A percentile compares a stretch with the other conserved stretches of the same genome.
phyloP scores from a whole-genome alignment of 1,140 invertebrate genomes.

The Phocides pigmalion region DNA sequence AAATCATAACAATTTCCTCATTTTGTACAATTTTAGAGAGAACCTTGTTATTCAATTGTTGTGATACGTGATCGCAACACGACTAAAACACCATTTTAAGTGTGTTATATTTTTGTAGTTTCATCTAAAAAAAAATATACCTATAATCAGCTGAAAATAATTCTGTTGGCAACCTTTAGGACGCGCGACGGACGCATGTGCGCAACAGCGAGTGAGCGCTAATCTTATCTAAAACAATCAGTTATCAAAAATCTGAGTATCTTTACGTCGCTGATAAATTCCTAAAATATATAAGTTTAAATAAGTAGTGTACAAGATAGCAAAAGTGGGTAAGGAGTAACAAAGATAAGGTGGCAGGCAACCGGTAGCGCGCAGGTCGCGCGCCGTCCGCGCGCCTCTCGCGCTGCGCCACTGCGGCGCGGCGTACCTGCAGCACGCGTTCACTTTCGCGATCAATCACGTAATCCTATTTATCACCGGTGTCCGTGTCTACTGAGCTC shows the following conservation, averaged over 20 bases:
- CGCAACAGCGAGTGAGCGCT: constrained; percentile 13
- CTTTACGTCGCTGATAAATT: constrained; percentile 7
- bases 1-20: too few relatives aligned
- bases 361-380: neutral
- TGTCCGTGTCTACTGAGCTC: neutral
- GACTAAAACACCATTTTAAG: too few relatives aligned
- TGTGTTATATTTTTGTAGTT: too few relatives aligned
- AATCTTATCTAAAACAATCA: constrained; percentile 44
- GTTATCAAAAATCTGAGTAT: constrained; percentile 44
- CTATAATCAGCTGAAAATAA: too few relatives aligned
- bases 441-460: neutral
- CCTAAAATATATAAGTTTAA: neutral
- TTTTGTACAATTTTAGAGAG: too few relatives aligned
- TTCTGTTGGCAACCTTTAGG: too few relatives aligned
- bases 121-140: too few relatives aligned
- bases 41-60: too few relatives aligned
- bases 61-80: too few relatives aligned
- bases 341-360: neutral
- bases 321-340: constrained; percentile 1
- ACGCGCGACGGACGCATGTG: neutral
- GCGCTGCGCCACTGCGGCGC: neutral
- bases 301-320: neutral
- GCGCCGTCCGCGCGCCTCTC: neutral
- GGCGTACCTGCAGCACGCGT: neutral
- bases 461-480: neutral